Base-by-base conservation (phyloP, 64 coral and sea anemone species). In the Platygyra sinensis region DNA sequence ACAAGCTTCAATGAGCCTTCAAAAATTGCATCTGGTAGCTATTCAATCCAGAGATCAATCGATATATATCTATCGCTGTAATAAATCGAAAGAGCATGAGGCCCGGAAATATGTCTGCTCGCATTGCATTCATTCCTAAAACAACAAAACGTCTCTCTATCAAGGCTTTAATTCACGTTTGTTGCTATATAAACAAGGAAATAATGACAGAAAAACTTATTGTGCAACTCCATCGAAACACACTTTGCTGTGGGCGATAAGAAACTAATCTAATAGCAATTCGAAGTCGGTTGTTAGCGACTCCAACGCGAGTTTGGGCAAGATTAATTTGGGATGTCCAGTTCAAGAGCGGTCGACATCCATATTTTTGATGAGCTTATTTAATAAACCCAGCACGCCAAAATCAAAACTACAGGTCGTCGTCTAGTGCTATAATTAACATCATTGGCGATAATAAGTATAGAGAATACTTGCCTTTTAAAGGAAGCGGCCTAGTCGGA, bases 111-210 rank as follows among this genome's bases (percentile, higher is more conserved):
- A 85, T 6, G 61, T 49, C 46, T 52, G 62, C 39, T 52, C 5
- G 42, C 81, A 85, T 85, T 72, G 24, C 38, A 22, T 3, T 28
- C 81, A 85, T 85, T 85, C 81, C 63, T 69, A 51, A 50, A 72
- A 12, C 51, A 10, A 63, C 28, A 85, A 54, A 63, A 46, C 42
- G 42, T 32, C 30, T 30, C 10, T 83, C 16, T 28, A 62, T 33
- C 30, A 51, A 17, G 39, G 60, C 60, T 28, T 36, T n/a, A n/a
- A n/a, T n/a, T n/a, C 27, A 62, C 30, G 78, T 57, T 80, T 80
- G 24, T 80, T 80, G 55, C 29, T 55, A 62, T 25, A 80, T 32
- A 80, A 80, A 80, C 81, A 85, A 65, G 81, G 81, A 85, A 85
- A 85, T 51, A 85, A 85, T 22, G 11, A 36, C 12, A 85, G 64